Evolutionary conservation across 2,797 vertebrate genomes (phyloP).

Genomic region (Enteromius afrohamiltoni): DNA sequence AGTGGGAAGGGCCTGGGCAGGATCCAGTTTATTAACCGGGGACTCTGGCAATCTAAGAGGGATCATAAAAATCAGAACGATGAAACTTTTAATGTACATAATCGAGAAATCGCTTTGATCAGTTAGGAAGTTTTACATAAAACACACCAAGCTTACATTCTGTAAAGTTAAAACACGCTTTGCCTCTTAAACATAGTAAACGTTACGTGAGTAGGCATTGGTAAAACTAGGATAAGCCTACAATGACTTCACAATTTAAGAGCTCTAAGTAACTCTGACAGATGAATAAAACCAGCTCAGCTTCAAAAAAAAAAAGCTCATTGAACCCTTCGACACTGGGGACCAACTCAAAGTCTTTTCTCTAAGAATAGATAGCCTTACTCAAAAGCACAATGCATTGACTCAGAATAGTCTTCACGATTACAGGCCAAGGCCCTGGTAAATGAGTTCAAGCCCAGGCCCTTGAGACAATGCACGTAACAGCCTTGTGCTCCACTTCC

Average conservation of each 20-base stretch:
- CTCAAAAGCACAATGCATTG: constrained; percentile 56
- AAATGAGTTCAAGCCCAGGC: constrained; percentile 58
- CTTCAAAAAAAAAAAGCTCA: constrained; percentile 47
- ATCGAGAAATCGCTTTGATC: constrained; percentile 54
- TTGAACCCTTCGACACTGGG: constrained; percentile 47
- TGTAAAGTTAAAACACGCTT: constrained; percentile 8
- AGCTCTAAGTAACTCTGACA: constrained; percentile 41
- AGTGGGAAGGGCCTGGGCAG: constrained; percentile 60
- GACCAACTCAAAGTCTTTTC: constrained; percentile 51
- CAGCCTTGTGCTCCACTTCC: constrained; percentile 53
- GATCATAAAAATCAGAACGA: constrained; percentile 57
- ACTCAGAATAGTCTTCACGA: constrained; percentile 52
- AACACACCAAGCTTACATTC: neutral
- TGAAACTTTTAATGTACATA: constrained; percentile 53
- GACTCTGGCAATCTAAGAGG: constrained; percentile 58
- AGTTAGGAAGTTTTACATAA: constrained; percentile 26
- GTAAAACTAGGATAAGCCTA: constrained; percentile 5
- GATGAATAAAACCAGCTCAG: constrained; percentile 51
- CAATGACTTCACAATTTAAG: constrained; percentile 29
- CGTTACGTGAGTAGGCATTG: neutral
- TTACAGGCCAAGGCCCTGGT: constrained; percentile 54
- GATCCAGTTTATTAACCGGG: constrained; percentile 65
- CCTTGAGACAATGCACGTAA: constrained; percentile 53
- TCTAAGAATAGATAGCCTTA: constrained; percentile 60
- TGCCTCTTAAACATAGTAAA: constrained; percentile 8